Evolutionary conservation across 2,888 invertebrate species (phyloP), one percentile per base, ranked within the genome.

Genomic region (Thereva nobilitata): DNA sequence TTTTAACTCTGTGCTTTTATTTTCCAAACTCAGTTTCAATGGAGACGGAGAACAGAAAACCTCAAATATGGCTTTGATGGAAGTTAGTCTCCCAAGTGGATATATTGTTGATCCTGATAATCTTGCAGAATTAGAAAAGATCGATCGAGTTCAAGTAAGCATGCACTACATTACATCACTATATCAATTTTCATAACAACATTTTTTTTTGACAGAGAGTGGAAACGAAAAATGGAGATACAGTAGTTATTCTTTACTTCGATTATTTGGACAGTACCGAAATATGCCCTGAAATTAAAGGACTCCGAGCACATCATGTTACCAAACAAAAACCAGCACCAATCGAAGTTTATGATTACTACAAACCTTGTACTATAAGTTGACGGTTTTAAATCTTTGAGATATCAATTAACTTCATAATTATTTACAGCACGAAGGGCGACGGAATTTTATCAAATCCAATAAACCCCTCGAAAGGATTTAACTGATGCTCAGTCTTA

Each of bases 41-140:
- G 82, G 83, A 64, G 86, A 79, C 72, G 75, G 63, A 78, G 80
- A 82, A 68, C 86, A 85, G 42, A 86, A 86, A 74, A 85, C 87
- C 56, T 88, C 89, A 69, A 96, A 96, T 72, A 90, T 96, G 88
- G 92, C 93, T 7, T 89, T 96, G 0, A 90, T 96, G 85, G 94
- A 95, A 75, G 90, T 96, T 0, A 88, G 88, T 69, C 83, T 97
- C 68, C 95, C 95, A 0, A 95, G 95, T 0, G 96, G 97, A 9
- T 97, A 91, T 77, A 86, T 91, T 0, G 91, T 92, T 0, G 93
- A 95, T 73, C 81, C 86, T 71, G 88, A 89, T 73, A 89, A 88
- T 0, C 81, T 93, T 40, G 89, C 88, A 5, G 85, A 4, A 34
- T 42, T 2, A 41, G 40, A 56, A 56, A 44, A 44, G 5, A 5